A percentile compares a stretch with the other conserved stretches of the same genome.
phyloP scores from a whole-genome alignment of 2,113 vertebrate species.

The Sinosuthora webbiana region DNA sequence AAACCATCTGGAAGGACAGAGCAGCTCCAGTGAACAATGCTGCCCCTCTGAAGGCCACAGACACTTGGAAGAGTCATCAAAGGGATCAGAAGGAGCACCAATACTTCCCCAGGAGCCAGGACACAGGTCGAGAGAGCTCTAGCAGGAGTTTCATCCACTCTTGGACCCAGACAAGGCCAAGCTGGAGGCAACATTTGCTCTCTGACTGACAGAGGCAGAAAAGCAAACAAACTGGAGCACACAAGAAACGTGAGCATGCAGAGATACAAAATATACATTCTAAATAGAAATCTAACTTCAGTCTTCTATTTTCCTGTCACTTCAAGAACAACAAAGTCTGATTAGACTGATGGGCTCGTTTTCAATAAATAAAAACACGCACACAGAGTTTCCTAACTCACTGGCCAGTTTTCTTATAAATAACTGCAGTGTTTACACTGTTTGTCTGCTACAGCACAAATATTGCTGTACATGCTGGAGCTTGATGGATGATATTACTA shows the following conservation, averaged over 20 bases:
- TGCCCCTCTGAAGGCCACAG: background rate
- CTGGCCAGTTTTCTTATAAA: background rate
- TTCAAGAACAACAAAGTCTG: background rate
- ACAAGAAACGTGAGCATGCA: background rate
- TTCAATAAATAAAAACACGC: background rate
- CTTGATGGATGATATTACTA: background rate
- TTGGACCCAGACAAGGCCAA: background rate
- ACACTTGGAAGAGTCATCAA: background rate
- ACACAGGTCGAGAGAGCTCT: rapidly evolving
- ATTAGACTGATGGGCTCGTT: background rate
- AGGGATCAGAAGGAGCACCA: background rate
- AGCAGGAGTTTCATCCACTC: background rate
- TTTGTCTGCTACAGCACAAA: background rate
- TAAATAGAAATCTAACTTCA: background rate
- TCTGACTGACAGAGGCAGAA: background rate
- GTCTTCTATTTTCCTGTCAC: background rate
- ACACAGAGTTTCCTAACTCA: background rate
- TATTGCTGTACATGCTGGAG: background rate
- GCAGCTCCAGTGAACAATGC: background rate
- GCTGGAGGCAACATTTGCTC: background rate
- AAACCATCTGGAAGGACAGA: background rate
- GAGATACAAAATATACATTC: background rate
- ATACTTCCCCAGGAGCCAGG: background rate
- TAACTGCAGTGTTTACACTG: background rate
- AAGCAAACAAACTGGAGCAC: background rate